Evolutionary conservation across 2,888 invertebrate genomes (phyloP), one percentile per base, ranked within the genome.

Genomic region (Nomada ruficornis): DNA sequence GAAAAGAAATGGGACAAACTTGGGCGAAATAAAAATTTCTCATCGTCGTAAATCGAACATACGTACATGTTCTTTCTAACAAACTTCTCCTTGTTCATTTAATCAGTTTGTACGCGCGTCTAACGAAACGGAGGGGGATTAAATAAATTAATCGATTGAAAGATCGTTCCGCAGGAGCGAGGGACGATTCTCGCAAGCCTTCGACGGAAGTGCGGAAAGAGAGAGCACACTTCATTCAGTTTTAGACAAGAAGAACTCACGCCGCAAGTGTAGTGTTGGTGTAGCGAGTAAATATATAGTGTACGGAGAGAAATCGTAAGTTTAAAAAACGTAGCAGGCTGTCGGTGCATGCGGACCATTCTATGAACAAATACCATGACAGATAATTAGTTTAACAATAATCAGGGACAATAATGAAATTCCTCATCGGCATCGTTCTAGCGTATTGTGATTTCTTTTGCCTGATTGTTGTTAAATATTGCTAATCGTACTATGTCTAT

Each of bases 161-260:
- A 79, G 80, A 13, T 47, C 77, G 81, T 82, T 82, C 70, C 84
- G 85, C 81, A 78, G 84, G 89, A 85, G 88, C 88, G 88, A 86
- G 82, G 87, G 83, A 85, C 78, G 76, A 83, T 83, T 82, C 80
- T 80, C 84, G 78, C 81, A 86, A 88, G 89, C 84, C 88, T 88
- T 88, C 87, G 88, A 86, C 87, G 87, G 80, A 82, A 88, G 87
- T 88, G 83, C 65, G 85, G 74, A 88, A 76, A 86, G 74, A 87
- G 84, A 88, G 85, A 88, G 79, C 83, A 86, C 88, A 89, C 85
- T 87, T 87, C 88, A 87, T 90, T 88, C 84, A 89, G 85, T 82
- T 86, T 78, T 77, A 78, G 89, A 90, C 90, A 91, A 93, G 91
- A 92, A 91, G 90, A 92, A 91, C 90, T 91, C 90, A 90, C 90